Base-by-base conservation (phyloP, 2,888 invertebrate species). In the Acleris emargana region DNA sequence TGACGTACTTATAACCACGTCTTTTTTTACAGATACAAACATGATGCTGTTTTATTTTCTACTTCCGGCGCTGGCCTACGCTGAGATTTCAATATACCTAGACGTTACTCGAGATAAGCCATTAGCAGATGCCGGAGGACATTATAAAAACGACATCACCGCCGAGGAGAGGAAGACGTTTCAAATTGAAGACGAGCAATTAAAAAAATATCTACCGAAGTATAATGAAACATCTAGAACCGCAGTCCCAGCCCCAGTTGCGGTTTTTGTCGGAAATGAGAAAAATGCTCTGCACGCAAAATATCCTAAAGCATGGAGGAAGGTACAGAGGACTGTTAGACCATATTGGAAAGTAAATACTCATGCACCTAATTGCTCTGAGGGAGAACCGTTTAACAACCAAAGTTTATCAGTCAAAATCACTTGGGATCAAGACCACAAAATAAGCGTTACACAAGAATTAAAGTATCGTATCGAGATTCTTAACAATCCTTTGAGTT, bases 281-380 rank as follows among this genome's bases (percentile, higher is more conserved):
- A 11, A 5, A 18, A 7, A 16, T 1, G 5, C 16, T 45, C 43
- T 60, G 13, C 25, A 52, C 17, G 17, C 3, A 13, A 38, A 38
- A 9, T 45, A 51, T 1, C 45, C 1, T 5, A 5, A 18, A 11
- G 16, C n/a, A 0, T 61, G 53, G 52, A 9, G 0, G 4, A 28
- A 52, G 25, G 20, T 61, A 7, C 28, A 2, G 3, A 45, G 45
- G n/a, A 53, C 18, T 16, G 20, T 61, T 16, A 61, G 43, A 47
- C 53, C 60, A 4, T 9, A 1, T 32, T 47, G 28, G 5, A 18
- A n/a, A 28, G 11, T 20, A 13, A 7, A 25, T 2, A 20, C 43
- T 1, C 1, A 38, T 3, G 13, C 13, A 13, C 9, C 13, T 9
- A 28, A 0, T 32, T 38, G 38, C 6, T 4, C 2, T 32, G 11